These are phyloP conservation scores for Clostera curtula DNA, from an alignment of 2,888 invertebrate species.

Conservation along the genomic window DNA sequence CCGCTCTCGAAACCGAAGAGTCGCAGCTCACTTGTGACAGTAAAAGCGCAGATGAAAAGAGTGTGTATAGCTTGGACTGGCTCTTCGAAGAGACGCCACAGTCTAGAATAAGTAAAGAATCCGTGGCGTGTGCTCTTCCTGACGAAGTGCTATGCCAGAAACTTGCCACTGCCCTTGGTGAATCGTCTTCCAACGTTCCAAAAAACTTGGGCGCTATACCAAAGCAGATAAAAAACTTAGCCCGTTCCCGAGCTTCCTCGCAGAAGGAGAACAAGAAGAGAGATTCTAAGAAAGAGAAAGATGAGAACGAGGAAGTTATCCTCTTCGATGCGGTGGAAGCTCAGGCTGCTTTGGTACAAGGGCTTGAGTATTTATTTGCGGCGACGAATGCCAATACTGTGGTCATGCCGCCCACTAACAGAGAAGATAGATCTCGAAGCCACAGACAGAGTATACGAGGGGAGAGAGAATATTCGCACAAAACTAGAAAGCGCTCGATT, in stretches of 20 bases:
- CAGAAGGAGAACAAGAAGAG: constrained; percentile 73
- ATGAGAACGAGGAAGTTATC: constrained; percentile 59
- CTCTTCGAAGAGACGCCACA: constrained; percentile 57
- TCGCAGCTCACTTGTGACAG: constrained; percentile 49
- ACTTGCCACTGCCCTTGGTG: constrained; percentile 52
- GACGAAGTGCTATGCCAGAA: constrained; percentile 48
- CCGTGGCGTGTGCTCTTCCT: constrained; percentile 28
- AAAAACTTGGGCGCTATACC: constrained; percentile 83
- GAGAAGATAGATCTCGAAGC: constrained; percentile 53
- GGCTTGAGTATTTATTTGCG: constrained; percentile 65
- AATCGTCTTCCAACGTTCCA: constrained; percentile 66
- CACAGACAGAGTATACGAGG: constrained; percentile 59
- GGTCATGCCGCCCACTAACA: constrained; percentile 60
- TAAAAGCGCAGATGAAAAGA: constrained; percentile 59
- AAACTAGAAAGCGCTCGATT: constrained; percentile 68
- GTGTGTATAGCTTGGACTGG: constrained; percentile 67
- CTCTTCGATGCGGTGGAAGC: constrained; percentile 68
- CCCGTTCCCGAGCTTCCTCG: constrained; percentile 72
- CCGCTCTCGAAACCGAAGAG: constrained; percentile 47
- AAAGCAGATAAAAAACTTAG: constrained; percentile 77
- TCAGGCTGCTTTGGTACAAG: constrained; percentile 75
- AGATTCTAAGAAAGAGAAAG: constrained; percentile 63
- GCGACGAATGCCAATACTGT: constrained; percentile 67
- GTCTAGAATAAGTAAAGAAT: constrained; percentile 32
- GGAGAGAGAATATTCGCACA: constrained; percentile 58